Base-by-base conservation (phyloP, 2,797 vertebrate species). In the Streptopelia turtur region DNA sequence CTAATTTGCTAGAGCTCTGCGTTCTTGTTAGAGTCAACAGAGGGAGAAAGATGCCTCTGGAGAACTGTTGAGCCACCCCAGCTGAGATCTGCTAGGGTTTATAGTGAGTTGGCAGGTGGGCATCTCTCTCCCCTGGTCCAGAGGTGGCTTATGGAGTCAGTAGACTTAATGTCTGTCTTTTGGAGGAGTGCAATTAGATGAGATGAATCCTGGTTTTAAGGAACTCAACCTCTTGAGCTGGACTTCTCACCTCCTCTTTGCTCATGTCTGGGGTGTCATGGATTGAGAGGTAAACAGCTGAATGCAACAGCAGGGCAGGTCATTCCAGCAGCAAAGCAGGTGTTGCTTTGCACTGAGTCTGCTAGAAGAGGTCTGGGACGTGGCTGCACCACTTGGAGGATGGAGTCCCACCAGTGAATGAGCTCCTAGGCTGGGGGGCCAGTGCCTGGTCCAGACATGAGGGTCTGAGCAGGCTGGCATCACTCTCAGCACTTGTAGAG, bases 381-480 rank as follows among this genome's bases (percentile, higher is more conserved):
- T 33, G n/a, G 37, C 20, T 41, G 31, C 11, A n/a, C 11, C 47
- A n/a, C 33, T 15, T 41, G 49, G 23, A 63, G 9, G 21, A 56
- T 16, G 47, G 53, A 71, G 31, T 39, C 18, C 59, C 74, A 65
- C 20, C 15, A 69, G 31, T 10, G 16, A 53, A n/a, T 0, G 0
- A 66, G 22, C 12, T 65, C 5, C 47, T 60, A 1, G 0, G 1
- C 31, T 49, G 30, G 6, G 16, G 6, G 53, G 4, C 13, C 52
- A 17, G 33, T 13, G 39, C 23, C 27, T 55, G 45, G 47, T 23
- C 33, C 47, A 47, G 83, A 69, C 20, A 22, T 2, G 13, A 47
- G 16, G 39, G 28, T 65, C 41, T 80, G 8, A 49, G 35, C 37
- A 60, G 78, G 27, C 8, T 70, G 35, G 43, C 28, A 45, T 24